Percentiles rank a stretch among this genome's conserved stretches.
Evolutionary conservation across 1,140 invertebrate species (phyloP).

Genomic region (Scaptomyza graminum): DNA sequence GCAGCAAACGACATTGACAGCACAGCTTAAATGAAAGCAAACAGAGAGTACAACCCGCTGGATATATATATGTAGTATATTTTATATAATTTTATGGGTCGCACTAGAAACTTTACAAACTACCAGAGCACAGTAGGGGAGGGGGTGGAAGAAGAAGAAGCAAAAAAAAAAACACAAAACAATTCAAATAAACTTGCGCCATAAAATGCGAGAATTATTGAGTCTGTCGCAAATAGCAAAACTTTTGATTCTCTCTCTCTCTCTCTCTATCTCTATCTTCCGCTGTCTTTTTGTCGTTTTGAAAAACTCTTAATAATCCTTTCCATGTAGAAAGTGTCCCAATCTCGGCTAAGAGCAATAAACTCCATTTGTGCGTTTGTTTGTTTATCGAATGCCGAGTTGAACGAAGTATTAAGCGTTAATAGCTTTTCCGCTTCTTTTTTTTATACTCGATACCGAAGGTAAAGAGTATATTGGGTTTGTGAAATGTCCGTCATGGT

Average conservation of each 20-base stretch:
- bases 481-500: too few relatives aligned
- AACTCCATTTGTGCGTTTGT: conserved; percentile 25
- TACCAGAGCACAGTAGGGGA: not conserved
- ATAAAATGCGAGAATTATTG: conserved; percentile 51
- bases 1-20: conserved; percentile 22
- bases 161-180: conserved; percentile 17
- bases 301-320: conserved; percentile 46
- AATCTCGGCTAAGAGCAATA: conserved; percentile 32
- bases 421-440: conserved; percentile 11
- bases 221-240: conserved; percentile 41
- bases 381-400: conserved; percentile 12
- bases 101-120: conserved; percentile 40
- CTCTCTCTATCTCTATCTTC: not conserved
- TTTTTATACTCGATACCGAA: too few relatives aligned
- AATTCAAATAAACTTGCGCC: conserved; percentile 40
- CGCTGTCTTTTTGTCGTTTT: not conserved
- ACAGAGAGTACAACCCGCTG: not conserved
- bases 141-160: not conserved
- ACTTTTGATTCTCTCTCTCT: conserved; percentile 34
- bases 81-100: conserved; percentile 48
- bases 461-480: too few relatives aligned
- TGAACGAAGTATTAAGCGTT: not conserved
- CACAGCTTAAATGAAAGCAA: conserved; percentile 1
- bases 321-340: conserved; percentile 42
- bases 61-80: conserved; percentile 15